Base-by-base conservation (phyloP, 1,140 invertebrate genomes). In the Eciton burchellii region DNA sequence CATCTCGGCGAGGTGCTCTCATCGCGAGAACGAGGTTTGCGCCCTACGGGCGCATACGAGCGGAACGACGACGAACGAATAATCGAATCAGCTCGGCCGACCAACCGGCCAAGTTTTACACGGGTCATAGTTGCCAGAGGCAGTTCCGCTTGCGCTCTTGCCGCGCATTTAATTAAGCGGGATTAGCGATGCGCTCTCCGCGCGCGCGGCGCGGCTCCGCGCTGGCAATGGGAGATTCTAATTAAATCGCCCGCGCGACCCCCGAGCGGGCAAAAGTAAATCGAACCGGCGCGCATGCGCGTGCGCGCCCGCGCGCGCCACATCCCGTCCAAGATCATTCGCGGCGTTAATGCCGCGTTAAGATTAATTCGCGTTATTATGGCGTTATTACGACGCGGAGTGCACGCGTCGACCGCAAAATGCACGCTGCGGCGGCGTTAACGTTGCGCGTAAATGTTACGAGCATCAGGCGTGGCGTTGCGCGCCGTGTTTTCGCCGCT, bases 101-200 rank as follows among this genome's bases (percentile, higher is more conserved):
- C 35, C n/a, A n/a, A n/a, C 5, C 43, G 43, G 6, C 26, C 4
- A 86, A 87, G 81, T 83, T 86, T 63, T 35, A 74, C 84, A 49
- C 52, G 83, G 63, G 65, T 56, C 47, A 26, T 71, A 86, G 45
- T 79, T 85, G n/a, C 41, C 74, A 57, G 35, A 68, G 71, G 74
- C 62, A 68, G 71, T 77, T 41, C 52, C 56, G 8, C 29, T n/a
- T n/a, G n/a, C n/a, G n/a, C 6, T 65, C 66, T 68, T 65, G 45
- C 21, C 70, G 11, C 62, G 21, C 43, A 45, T 77, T 71, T 87
- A 87, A 87, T 87, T 87, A 86, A 54, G 21, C 24, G 71, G 68
- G 70, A 73, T 52, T 62, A 73, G 43, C 19, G 57, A 11, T 81
- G 59, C 21, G 77, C 52, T 24, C 24, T 24, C 0, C 35, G 49